A percentile compares a stretch with the other conserved stretches of the same genome.
Conservation (phyloP, 2,797 vertebrate species). For the Centroberyx gerrardi region DNA sequence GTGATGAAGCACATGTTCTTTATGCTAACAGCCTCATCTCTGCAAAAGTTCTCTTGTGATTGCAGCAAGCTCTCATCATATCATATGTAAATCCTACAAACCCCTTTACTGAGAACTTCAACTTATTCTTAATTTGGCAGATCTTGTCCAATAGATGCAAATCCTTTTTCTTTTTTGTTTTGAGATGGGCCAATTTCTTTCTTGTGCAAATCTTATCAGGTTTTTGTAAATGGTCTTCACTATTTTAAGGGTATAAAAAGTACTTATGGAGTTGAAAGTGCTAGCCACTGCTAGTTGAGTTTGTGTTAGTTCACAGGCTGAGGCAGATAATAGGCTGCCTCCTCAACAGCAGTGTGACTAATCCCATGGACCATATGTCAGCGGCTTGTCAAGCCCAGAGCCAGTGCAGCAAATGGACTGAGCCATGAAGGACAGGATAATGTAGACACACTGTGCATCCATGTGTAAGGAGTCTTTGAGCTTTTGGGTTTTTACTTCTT, state of each 20-base stretch:
- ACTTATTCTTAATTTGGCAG: too few relatives aligned
- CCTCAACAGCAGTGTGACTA: conserved; percentile 69
- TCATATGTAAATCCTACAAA: too few relatives aligned
- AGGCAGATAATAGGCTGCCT: conserved; percentile 68
- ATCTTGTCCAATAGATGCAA: not conserved
- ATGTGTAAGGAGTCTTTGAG: conserved; percentile 70
- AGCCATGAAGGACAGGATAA: conserved; percentile 66
- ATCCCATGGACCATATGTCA: conserved; percentile 81
- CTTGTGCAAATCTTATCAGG: not conserved
- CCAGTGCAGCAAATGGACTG: conserved; percentile 61
- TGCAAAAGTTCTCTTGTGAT: not conserved
- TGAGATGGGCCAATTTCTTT: not conserved
- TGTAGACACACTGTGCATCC: conserved; percentile 52
- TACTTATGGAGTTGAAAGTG: not conserved
- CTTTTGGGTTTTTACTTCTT: conserved; percentile 21
- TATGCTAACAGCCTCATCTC: not conserved
- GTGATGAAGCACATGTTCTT: not conserved
- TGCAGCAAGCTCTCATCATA: not conserved
- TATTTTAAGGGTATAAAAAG: not conserved
- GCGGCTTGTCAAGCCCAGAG: conserved; percentile 62
- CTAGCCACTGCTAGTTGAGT: conserved; percentile 17
- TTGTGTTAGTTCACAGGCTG: conserved; percentile 49
- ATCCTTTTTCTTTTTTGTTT: not conserved
- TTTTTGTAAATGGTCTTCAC: not conserved
- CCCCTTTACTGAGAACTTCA: too few relatives aligned